Evolutionary conservation across 53 echinoderm and acorn worm species (phyloP).

Genomic region (Arbacia lixula): DNA sequence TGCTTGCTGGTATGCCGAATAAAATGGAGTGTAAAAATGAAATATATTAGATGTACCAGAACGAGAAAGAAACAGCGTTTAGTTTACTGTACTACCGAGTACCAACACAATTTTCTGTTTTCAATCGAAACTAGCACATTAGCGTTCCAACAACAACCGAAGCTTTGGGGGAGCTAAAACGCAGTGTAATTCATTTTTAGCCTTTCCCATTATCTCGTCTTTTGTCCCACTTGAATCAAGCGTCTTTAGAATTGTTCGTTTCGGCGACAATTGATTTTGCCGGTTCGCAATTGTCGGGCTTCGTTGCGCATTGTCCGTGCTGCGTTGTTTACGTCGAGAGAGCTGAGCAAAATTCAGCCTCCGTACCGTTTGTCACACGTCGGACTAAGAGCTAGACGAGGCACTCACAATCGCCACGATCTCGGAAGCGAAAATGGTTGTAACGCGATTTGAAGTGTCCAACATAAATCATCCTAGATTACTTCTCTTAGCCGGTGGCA

Average conservation of each 20-base stretch:
- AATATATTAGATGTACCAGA: too few relatives aligned
- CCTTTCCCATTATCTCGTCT: slow-evolving; percentile 28
- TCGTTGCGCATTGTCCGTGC: slow-evolving; percentile 16
- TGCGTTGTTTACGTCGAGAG: slow-evolving; percentile 46
- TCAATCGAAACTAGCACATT: too few relatives aligned
- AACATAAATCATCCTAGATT: slow-evolving; percentile 25
- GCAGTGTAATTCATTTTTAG: slow-evolving; percentile 33
- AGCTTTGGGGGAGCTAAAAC: slow-evolving; percentile 32
- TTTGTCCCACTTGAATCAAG: slow-evolving; percentile 19
- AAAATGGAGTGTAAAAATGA: too few relatives aligned
- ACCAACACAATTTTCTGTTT: too few relatives aligned
- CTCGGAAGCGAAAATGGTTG: slow-evolving; percentile 32
- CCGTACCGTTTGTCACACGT: too few relatives aligned
- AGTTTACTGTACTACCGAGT: too few relatives aligned
- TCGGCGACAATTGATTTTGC: slow-evolving; percentile 46
- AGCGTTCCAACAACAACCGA: slow-evolving; percentile 26
- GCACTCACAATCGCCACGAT: slow-evolving; percentile 13
- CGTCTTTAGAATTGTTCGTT: slow-evolving; percentile 29
- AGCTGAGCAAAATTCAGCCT: slow-evolving; percentile 23
- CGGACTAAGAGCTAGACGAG: slow-evolving; percentile 8
- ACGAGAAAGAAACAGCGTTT: too few relatives aligned
- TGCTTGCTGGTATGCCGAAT: too few relatives aligned
- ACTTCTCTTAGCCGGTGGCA: too few relatives aligned
- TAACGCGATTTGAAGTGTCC: neutral
- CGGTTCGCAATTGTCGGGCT: slow-evolving; percentile 39